Evolutionary conservation across 1,140 invertebrate species (phyloP).

Genomic region (Trialeurodes vaporariorum): DNA sequence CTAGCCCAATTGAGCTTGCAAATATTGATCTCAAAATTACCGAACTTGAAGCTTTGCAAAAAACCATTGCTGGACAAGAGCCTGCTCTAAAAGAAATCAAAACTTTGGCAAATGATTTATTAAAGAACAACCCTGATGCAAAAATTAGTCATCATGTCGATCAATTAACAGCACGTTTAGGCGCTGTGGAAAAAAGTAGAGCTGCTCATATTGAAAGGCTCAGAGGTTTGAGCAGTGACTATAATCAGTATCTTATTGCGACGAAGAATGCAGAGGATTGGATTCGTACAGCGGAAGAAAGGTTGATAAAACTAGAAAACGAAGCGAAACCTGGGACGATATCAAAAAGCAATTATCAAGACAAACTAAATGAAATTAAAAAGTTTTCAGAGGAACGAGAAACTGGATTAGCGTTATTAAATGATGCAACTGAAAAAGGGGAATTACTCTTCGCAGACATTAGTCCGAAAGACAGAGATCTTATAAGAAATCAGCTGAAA

Average conservation of each 20-base stretch:
- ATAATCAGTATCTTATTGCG: slow-evolving; percentile 47
- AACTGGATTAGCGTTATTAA: slow-evolving; percentile 61
- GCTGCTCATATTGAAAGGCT: slow-evolving; percentile 18
- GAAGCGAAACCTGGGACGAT: slow-evolving; percentile 50
- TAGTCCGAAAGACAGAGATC: slow-evolving; percentile 71
- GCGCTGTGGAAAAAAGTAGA: slow-evolving; percentile 6
- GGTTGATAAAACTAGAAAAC: slow-evolving; percentile 53
- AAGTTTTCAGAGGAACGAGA: slow-evolving; percentile 59
- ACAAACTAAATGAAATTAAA: slow-evolving; percentile 61
- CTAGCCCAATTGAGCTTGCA: slow-evolving; percentile 6
- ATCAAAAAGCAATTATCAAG: slow-evolving; percentile 43
- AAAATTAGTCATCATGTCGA: slow-evolving; percentile 5
- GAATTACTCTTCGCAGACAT: slow-evolving; percentile 79
- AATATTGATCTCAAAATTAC: neutral
- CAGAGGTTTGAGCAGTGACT: slow-evolving; percentile 18
- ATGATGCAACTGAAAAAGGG: slow-evolving; percentile 68
- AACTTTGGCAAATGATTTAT: neutral
- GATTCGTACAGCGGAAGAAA: slow-evolving; percentile 58
- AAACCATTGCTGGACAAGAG: neutral
- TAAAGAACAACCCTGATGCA: slow-evolving; percentile 1
- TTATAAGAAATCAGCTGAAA: slow-evolving; percentile 67
- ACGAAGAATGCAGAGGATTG: slow-evolving; percentile 62
- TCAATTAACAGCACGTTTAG: slow-evolving; percentile 6
- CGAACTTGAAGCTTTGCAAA: slow-evolving; percentile 2
- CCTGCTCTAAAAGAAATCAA: neutral